These are phyloP conservation scores for Setophaga petechia DNA, from an alignment of 2,113 vertebrate species.

Conservation along the genomic window DNA sequence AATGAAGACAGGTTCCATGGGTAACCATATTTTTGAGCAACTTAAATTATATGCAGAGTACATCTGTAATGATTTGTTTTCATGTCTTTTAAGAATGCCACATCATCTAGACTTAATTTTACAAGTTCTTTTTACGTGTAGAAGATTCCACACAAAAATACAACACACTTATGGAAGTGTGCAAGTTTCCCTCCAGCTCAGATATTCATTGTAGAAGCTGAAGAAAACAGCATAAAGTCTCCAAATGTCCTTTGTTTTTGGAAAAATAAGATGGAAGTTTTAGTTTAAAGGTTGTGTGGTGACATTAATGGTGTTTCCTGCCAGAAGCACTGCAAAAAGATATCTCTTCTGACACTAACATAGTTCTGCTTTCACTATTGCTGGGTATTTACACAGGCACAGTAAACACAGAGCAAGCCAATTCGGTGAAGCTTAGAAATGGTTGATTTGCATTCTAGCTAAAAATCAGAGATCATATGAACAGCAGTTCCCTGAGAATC, in stretches of 20 bases:
- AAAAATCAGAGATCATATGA: not conserved
- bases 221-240: not conserved
- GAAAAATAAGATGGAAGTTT: not conserved
- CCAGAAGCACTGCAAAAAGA: not conserved
- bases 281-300: not conserved
- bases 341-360: not conserved
- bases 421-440: not conserved
- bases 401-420: not conserved
- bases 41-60: not conserved
- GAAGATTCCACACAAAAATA: not conserved
- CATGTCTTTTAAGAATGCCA: not conserved
- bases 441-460: not conserved
- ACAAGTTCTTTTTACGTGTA: not conserved
- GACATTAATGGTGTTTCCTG: not conserved
- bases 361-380: not conserved
- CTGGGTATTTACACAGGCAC: not conserved
- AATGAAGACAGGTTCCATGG: not conserved
- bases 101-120: not conserved
- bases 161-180: not conserved
- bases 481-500: not conserved
- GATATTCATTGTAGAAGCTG: not conserved
- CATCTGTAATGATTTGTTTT: not conserved
- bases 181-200: not conserved
- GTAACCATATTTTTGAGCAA: not conserved
- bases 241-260: not conserved